Evolutionary conservation across 1,140 invertebrate genomes (phyloP).

Genomic region (Drosophila subobscura): DNA sequence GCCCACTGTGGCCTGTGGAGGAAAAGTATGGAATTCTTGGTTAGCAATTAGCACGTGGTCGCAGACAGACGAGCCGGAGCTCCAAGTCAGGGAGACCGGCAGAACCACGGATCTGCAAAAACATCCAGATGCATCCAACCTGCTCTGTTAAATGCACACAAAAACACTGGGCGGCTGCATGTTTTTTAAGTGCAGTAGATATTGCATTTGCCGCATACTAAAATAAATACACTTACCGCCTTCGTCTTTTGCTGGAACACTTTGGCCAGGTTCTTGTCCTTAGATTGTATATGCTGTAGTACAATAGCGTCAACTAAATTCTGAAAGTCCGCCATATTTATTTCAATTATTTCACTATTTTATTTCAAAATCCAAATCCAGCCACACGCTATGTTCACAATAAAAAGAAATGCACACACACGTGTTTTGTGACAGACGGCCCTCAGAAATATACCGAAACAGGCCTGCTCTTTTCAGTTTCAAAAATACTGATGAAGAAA

Average conservation of each 20-base stretch:
- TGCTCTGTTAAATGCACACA: not conserved
- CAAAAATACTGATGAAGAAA: no score
- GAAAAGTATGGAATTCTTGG: constrained; percentile 27
- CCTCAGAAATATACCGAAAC: no score
- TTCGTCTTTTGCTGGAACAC: constrained; percentile 86
- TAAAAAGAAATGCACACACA: constrained; percentile 53
- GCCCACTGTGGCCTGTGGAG: constrained; percentile 68
- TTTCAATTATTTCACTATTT: constrained; percentile 19
- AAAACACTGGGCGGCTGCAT: not conserved
- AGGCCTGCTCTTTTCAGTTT: no score
- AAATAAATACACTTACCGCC: constrained; percentile 84
- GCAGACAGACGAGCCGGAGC: no score
- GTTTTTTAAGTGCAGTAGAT: constrained; percentile 1
- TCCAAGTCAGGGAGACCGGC: no score
- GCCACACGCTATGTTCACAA: constrained; percentile 42
- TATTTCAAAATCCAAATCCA: constrained; percentile 22
- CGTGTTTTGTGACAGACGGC: constrained; percentile 46
- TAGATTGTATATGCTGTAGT: constrained; percentile 85
- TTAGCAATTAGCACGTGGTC: constrained; percentile 67
- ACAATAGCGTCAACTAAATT: constrained; percentile 83
- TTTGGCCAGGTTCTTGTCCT: constrained; percentile 85
- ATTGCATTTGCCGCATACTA: constrained; percentile 39
- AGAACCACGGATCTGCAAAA: no score
- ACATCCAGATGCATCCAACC: not conserved
- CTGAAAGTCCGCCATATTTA: constrained; percentile 52